Base-by-base conservation (phyloP, 2,797 vertebrate genomes). In the Micrastur ruficollis region DNA sequence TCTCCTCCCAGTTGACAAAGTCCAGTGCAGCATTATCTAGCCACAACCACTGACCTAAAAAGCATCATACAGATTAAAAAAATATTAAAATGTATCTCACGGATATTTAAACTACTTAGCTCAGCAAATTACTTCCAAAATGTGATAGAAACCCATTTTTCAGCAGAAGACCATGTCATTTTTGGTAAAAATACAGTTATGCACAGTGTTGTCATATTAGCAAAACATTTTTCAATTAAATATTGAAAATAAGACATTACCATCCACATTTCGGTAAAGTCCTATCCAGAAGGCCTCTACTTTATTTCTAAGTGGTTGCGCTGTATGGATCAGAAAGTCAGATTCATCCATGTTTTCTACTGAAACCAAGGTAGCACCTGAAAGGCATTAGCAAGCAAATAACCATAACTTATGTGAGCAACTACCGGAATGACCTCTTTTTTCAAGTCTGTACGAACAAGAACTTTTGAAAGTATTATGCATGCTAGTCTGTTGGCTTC, bases 231-330 rank as follows among this genome's bases (percentile, higher is more conserved):
- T 70, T 25, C 22, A 47, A 16, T 53, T 42, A 75, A 47, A 79
- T 73, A 44, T 20, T 66, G 27, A 34, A 79, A 72, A 6, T n/a
- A 40, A 75, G 31, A 44, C 70, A 55, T 97, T 95, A 99, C 99
- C 98, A 94, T 98, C 98, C 50, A 99, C 98, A 89, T 97, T 99
- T 93, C 82, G 98, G 73, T 98, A 99, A 81, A 99, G 93, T 89
- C 99, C 99, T 55, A 99, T 98, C 99, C 99, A 99, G 97, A 99
- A 99, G 21, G 95, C 95, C 88, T 95, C 97, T 32, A 97, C 84
- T 81, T 96, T 97, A 36, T 99, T 99, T 62, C 98, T 97, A 71
- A 99, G 96, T 44, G 98, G 80, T 61, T 99, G 98, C 61, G 98
- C 38, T 52, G 97, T 98, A 34, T 98, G 97, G 2, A 98, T 96